Evolutionary conservation across 2,888 invertebrate genomes (phyloP), one percentile per base, ranked within the genome.

Genomic region (Parnassius smintheus): DNA sequence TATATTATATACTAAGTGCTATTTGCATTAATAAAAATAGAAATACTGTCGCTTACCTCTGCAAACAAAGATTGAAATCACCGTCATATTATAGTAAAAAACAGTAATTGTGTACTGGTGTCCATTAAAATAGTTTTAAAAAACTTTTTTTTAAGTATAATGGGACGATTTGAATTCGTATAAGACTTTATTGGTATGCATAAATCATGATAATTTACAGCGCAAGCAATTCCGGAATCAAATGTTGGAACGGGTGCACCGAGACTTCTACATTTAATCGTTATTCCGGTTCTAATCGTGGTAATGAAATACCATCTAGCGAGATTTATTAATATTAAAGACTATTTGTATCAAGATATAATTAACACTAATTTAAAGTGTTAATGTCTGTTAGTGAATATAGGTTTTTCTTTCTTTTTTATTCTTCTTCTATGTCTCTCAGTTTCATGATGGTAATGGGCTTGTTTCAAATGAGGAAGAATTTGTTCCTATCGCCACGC

Each of bases 211-310:
- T 65, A 74, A 73, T 78, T 75, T 75, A 78, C 74, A 62, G 70
- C 63, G 61, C 69, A 63, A 66, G 35, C 73, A 70, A 74, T 74
- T 72, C 68, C 70, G 70, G 73, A 76, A 76, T 74, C 66, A 62
- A 72, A 72, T 67, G 67, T 68, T 67, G 66, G 68, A 80, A 75
- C 85, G 82, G 49, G 81, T 85, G 85, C 83, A 75, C 74, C 59
- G 82, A 75, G 77, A 76, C 78, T 84, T 81, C 82, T 78, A 79
- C 76, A 82, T 78, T 77, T 68, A 72, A 79, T 77, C 73, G 77
- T 78, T 78, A 80, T 82, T 82, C 72, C 74, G 73, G 84, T 81
- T 72, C 72, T 65, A 79, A 80, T 76, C 71, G 75, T 69, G 82
- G 80, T 79, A 81, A 77, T 82, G 86, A 83, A 85, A 83, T 83